A percentile compares a stretch with the other conserved stretches of the same genome.
These are phyloP conservation scores for Drosophila bunnanda DNA, from an alignment of 2,888 invertebrate genomes.

Conservation along the genomic window DNA sequence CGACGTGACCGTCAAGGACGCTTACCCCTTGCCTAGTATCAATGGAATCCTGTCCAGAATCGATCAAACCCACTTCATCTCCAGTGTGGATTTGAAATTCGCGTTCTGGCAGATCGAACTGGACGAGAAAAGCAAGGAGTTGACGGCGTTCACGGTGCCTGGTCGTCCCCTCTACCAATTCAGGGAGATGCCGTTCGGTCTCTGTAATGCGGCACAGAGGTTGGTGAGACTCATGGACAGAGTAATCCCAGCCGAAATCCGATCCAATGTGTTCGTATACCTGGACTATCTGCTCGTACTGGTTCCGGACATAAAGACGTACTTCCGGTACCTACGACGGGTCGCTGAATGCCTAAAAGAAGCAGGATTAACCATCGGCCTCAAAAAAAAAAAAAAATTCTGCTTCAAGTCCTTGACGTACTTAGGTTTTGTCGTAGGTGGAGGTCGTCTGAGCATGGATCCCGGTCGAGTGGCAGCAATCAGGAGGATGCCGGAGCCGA, in stretches of 20 bases:
- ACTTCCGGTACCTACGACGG: neutral
- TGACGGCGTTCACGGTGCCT: no score
- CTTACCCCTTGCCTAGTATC: no score
- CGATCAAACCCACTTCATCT: no score
- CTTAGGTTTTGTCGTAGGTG: neutral
- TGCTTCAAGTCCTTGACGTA: neutral
- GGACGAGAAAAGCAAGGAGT: no score
- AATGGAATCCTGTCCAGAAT: no score
- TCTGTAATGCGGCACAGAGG: neutral
- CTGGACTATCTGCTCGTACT: neutral
- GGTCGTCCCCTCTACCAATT: no score
- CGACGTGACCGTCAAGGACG: no score
- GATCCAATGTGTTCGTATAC: neutral
- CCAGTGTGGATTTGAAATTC: no score
- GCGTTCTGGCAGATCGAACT: no score
- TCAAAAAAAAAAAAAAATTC: neutral
- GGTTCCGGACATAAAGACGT: neutral
- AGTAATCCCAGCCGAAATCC: neutral
- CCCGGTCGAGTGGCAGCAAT: neutral
- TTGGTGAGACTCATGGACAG: neutral
- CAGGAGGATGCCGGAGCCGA: neutral
- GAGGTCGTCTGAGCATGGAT: neutral
- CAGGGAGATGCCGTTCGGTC: neutral
- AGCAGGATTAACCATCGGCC: neutral
- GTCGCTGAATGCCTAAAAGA: neutral